phyloP scores from a whole-genome alignment of 1,140 invertebrate genomes.

The Achroia grisella region DNA sequence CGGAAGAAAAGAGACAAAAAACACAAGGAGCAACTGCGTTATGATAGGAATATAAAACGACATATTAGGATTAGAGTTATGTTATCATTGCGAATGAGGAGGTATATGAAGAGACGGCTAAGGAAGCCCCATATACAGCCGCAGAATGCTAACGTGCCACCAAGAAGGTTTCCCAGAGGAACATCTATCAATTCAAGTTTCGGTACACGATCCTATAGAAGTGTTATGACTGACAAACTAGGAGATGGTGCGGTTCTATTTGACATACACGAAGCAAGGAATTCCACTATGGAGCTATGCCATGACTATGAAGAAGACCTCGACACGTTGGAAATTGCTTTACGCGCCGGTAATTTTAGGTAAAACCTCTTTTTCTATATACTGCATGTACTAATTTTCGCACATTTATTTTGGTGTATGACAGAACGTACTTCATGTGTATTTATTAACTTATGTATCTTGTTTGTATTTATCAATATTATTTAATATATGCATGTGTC shows the following conservation, averaged over 20 bases:
- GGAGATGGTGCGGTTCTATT: slow-evolving; percentile 57
- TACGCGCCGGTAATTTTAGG: slow-evolving; percentile 69
- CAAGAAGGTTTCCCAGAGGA: slow-evolving; percentile 36
- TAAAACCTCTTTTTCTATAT: slow-evolving; percentile 20
- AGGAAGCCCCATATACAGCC: slow-evolving; percentile 24
- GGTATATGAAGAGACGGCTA: slow-evolving; percentile 57
- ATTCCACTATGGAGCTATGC: slow-evolving; percentile 63
- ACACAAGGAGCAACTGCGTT: slow-evolving; percentile 59
- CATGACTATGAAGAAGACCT: slow-evolving; percentile 61
- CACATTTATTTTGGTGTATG: too few species aligned
- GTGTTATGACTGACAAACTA: slow-evolving; percentile 56
- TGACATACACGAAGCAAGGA: slow-evolving; percentile 65
- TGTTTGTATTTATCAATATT: too few species aligned
- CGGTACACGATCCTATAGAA: slow-evolving; percentile 52
- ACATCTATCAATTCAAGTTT: slow-evolving; percentile 45
- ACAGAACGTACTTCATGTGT: too few species aligned
- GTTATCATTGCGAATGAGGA: slow-evolving; percentile 63
- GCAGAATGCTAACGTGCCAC: slow-evolving; percentile 28
- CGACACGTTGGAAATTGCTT: slow-evolving; percentile 58
- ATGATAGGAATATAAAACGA: slow-evolving; percentile 67
- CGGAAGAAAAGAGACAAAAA: slow-evolving; percentile 43
- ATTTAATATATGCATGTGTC: too few species aligned
- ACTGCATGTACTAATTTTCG: neutral
- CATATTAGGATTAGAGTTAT: slow-evolving; percentile 68
- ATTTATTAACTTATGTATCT: too few species aligned